Base-by-base conservation (phyloP, 2,797 vertebrate species). In the Podarcis siculus region DNA sequence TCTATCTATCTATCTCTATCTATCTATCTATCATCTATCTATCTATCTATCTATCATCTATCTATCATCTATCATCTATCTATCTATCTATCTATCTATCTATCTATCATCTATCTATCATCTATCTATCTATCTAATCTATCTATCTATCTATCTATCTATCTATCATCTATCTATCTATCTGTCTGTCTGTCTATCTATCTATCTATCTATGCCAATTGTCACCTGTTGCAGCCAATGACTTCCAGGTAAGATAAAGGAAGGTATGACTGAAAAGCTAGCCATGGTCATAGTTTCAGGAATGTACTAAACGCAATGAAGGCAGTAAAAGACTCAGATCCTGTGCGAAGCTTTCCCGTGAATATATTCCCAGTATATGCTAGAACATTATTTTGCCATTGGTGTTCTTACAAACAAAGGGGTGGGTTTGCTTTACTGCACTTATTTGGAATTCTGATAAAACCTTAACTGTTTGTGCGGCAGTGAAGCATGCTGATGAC, bases 391-490 rank as follows among this genome's bases (percentile, higher is more conserved):
- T 97, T 96, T 97, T 95, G 81, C 82, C 83, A 0, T 81, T 79
- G 92, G 58, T 92, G 76, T 94, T 93, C 91, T 92, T 94, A 91
- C 89, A 95, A 95, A 94, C 92, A 89, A 8, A 58, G 81, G 91
- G 89, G 66, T 92, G 91, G 91, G 82, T 94, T 94, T 94, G 92
- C 92, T 90, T 95, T 95, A 92, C 91, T 87, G 19, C 89, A 89
- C 88, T 9, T 95, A 79, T 92, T 93, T 96, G 95, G 93, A 95
- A 96, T 92, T 72, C 95, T 93, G 89, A 85, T 95, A 95, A 96
- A 96, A 93, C 79, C 87, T 84, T 76, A 89, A 83, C 82, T 19
- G 94, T 95, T 95, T 95, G 90, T 94, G 94, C 89, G 92, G 95
- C 95, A 86, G 90, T 1, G 73, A 93, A 91, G 92, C 90, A 90